Conservation (phyloP, 2,113 vertebrate genomes). For the Syrmaticus mikado region DNA sequence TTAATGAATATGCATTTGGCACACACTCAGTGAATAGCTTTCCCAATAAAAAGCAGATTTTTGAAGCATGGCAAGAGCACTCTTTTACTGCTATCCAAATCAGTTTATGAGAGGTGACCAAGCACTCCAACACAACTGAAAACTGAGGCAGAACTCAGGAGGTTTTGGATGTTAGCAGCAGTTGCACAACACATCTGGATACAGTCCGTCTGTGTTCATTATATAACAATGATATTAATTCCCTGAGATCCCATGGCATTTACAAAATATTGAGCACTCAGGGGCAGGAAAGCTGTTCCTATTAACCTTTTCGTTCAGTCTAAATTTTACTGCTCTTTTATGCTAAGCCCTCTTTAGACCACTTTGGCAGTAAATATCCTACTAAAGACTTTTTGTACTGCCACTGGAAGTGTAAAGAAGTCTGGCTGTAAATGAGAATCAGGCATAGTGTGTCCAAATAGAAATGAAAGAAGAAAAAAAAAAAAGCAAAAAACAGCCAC, state of each 20-base stretch:
- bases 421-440: conserved; percentile 29
- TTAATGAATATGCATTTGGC: background rate
- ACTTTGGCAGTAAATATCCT: conserved; percentile 25
- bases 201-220: background rate
- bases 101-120: background rate
- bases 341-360: background rate
- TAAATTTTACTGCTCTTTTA: conserved; percentile 42
- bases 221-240: background rate
- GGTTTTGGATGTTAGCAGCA: background rate
- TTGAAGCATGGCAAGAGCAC: background rate
- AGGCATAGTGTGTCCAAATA: background rate
- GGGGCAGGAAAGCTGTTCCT: background rate
- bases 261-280: conserved; percentile 27
- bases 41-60: background rate
- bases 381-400: conserved; percentile 1
- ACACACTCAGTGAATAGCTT: background rate
- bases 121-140: background rate
- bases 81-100: background rate
- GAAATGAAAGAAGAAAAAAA: background rate
- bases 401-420: conserved; percentile 29
- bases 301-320: conserved; percentile 11
- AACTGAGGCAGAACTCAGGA: background rate
- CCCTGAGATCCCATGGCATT: background rate
- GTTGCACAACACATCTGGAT: background rate
- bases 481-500: background rate